Evolutionary conservation across 2,797 vertebrate species (phyloP), one percentile per base, ranked within the genome.

Genomic region (Malurus splendens): DNA sequence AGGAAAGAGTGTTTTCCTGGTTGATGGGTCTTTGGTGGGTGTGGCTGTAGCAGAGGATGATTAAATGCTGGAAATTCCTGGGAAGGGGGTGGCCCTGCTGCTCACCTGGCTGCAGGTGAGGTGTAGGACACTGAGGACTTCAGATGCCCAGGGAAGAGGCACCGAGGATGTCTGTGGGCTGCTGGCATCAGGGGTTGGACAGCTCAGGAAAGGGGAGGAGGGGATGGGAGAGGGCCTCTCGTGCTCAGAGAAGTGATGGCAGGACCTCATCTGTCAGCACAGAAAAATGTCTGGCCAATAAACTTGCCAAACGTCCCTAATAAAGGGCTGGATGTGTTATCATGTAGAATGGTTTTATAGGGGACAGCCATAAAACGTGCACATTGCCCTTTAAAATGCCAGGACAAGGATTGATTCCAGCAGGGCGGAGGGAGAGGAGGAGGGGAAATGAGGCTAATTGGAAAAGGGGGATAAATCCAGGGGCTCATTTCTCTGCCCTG

Each of bases 331-430:
- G 92, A 93, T 95, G 74, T 90, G 94, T 95, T 94, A 93, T 94
- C 92, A 93, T 91, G 90, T 94, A 90, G 93, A 93, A 93, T 93
- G 90, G 92, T 93, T 94, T 95, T 94, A 94, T 88, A 94, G 93
- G 90, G 91, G 92, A 92, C 7, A 12, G 91, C 87, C 87, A 91
- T 95, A 94, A 95, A 94, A 92, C 2, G 87, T 90, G 87, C 93
- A 91, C 92, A 92, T 90, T 95, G 93, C 92, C 93, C 94, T 95
- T 95, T 95, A 95, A 95, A 95, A 94, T 94, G 92, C 91, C 93
- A 93, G 92, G 87, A 92, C 7, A 7, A 94, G 91, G 93, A 94
- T 91, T 95, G 93, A 94, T 95, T 93, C 92, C 67, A 75, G 80
- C 30, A 25, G 71, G 87, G 82, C 0, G 36, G 90, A 85, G 57